These are phyloP conservation scores for Lycocerus yunnanus DNA, from an alignment of 2,888 invertebrate genomes.

Conservation along the genomic window DNA sequence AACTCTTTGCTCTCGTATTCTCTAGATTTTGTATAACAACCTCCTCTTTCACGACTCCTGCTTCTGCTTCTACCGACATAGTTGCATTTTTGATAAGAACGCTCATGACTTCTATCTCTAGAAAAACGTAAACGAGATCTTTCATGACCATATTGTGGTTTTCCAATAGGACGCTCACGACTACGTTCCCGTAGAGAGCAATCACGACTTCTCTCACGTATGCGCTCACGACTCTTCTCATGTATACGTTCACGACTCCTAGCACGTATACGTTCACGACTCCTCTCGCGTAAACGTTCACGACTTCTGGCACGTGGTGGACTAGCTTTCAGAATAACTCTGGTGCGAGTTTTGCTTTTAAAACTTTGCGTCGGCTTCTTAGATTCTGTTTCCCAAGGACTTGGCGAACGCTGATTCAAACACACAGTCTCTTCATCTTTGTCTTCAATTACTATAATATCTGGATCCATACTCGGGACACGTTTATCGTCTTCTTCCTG, in stretches of 20 bases:
- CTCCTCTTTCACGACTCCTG: not conserved
- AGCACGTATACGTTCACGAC: not conserved
- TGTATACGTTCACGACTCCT: not conserved
- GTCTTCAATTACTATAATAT: slow-evolving; percentile 51
- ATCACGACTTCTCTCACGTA: not conserved
- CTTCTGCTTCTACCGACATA: slow-evolving; percentile 16
- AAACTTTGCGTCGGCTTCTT: slow-evolving; percentile 12
- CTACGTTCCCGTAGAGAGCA: not conserved
- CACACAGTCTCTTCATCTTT: slow-evolving; percentile 43
- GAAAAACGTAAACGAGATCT: slow-evolving; percentile 3
- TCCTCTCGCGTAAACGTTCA: not conserved
- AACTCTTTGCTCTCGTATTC: slow-evolving; percentile 17
- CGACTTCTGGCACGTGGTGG: not conserved
- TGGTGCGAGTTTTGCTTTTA: slow-evolving; percentile 12
- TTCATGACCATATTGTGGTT: slow-evolving; percentile 12
- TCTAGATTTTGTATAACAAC: not conserved
- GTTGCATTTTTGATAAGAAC: slow-evolving; percentile 39
- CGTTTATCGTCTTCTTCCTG: slow-evolving; percentile 38
- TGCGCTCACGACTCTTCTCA: no score
- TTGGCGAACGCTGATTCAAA: slow-evolving; percentile 46
- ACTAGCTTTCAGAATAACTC: not conserved
- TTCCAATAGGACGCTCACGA: not conserved
- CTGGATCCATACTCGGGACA: slow-evolving; percentile 50
- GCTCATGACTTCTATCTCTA: slow-evolving; percentile 25
- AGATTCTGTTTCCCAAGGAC: slow-evolving; percentile 53